Percentiles rank a stretch among this genome's conserved stretches.
Evolutionary conservation across 1,140 invertebrate species (phyloP).

Genomic region (Lasioglossum baleicum): DNA sequence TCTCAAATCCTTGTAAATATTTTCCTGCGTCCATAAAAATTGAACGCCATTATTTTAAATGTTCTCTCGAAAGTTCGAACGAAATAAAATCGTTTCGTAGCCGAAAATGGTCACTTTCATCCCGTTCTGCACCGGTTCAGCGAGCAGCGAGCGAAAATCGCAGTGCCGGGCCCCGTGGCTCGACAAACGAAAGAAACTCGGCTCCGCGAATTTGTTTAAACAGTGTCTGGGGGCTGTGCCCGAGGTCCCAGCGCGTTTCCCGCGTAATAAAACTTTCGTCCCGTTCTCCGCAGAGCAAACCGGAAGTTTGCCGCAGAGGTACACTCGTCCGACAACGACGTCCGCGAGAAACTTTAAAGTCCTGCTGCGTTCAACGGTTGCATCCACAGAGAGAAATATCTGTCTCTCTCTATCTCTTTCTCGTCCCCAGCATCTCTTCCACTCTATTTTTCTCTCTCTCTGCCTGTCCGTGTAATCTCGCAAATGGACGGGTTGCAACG

Average conservation of each 20-base stretch:
- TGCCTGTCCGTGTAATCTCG: slow-evolving; percentile 26
- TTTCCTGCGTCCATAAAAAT: too few relatives aligned
- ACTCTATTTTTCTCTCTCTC: not conserved
- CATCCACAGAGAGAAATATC: not conserved
- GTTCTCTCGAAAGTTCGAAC: too few relatives aligned
- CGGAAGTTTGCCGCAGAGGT: slow-evolving; percentile 11
- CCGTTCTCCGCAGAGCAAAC: slow-evolving; percentile 6
- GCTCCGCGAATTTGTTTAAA: slow-evolving; percentile 20
- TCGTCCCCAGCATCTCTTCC: too few relatives aligned
- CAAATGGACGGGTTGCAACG: slow-evolving; percentile 26
- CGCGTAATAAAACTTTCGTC: slow-evolving; percentile 40
- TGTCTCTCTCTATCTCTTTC: too few relatives aligned
- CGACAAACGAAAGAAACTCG: not conserved
- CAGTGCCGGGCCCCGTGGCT: not conserved
- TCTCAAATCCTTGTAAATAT: too few relatives aligned
- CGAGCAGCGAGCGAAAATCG: too few relatives aligned
- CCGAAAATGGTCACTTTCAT: too few relatives aligned
- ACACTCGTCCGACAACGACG: not conserved
- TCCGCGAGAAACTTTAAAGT: slow-evolving; percentile 11
- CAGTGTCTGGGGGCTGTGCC: not conserved
- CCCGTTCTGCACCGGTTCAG: too few relatives aligned
- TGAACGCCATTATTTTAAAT: too few relatives aligned
- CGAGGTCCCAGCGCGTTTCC: not conserved
- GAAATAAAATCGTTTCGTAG: too few relatives aligned
- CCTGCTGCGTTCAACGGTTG: not conserved